Conservation (phyloP, 2,888 invertebrate genomes). For the Lycaena phlaeas region DNA sequence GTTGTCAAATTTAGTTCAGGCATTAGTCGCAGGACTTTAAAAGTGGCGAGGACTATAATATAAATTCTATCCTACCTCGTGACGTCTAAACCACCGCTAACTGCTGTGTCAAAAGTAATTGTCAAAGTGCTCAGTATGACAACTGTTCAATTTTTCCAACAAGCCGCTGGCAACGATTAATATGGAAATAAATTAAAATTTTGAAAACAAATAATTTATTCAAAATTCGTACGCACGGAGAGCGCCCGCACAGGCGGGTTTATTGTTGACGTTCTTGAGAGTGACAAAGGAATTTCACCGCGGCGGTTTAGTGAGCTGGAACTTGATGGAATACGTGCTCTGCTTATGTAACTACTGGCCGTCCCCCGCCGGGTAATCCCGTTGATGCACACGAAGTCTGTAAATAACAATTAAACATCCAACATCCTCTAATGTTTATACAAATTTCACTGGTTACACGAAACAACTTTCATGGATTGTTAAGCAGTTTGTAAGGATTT, state of each 20-base stretch:
- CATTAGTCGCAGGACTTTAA: too few relatives aligned
- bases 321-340: slow-evolving; percentile 40
- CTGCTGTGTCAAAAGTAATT: too few relatives aligned
- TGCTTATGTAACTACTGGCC: slow-evolving; percentile 39
- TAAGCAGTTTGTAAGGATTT: too few relatives aligned
- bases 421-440: neutral
- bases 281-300: slow-evolving; percentile 13
- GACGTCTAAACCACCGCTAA: too few relatives aligned
- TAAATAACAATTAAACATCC: slow-evolving; percentile 8
- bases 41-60: too few relatives aligned
- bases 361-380: slow-evolving; percentile 46
- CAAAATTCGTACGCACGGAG: slow-evolving; percentile 42
- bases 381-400: slow-evolving; percentile 50
- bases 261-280: slow-evolving; percentile 11
- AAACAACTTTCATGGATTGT: too few relatives aligned
- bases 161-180: too few relatives aligned
- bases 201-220: slow-evolving; percentile 21
- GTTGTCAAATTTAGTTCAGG: too few relatives aligned
- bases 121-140: too few relatives aligned
- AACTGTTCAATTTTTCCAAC: too few relatives aligned
- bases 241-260: slow-evolving; percentile 36
- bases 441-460: too few relatives aligned
- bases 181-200: neutral
- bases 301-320: slow-evolving; percentile 40
- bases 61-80: too few relatives aligned